Evolutionary conservation across 2,113 vertebrate species (phyloP), one percentile per base, ranked within the genome.

Genomic region (Ailuropoda melanoleuca): DNA sequence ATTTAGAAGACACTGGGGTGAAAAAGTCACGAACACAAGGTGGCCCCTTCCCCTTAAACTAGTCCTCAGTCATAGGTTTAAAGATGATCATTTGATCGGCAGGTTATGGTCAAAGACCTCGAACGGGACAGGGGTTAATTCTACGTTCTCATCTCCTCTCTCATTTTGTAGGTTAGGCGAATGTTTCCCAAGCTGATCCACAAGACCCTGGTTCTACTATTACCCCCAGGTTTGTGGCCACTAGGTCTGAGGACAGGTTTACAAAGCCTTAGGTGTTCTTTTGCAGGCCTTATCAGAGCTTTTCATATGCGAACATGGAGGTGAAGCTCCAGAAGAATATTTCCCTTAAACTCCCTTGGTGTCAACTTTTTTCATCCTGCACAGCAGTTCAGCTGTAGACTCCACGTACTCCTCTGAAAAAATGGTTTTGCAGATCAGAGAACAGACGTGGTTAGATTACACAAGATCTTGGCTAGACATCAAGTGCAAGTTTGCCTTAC

Each of bases 361-460:
- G 3, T 78, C 68, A 46, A 6, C 48, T 56, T 74, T 29, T 53
- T 14, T 26, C 48, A 15, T 1, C 31, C 39, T 9, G n/a, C 48
- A 68, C 39, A 46, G 4, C 4, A 29, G 31, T 66, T 56, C 23
- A 18, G 3, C 37, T 46, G 14, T 56, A 39, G 84, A 31, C 60
- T 11, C 24, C 39, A 19, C 0, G 2, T 6, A 8, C 1, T 46
- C 39, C 31, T 18, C 48, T 17, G 12, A 55, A 31, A 11, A 23
- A 68, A 19, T 34, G 10, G 15, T 55, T 83, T 72, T 74, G 72
- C 39, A 18, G 82, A 43, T 48, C 39, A 53, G 43, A 17, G 58
- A 37, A 50, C 13, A 9, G 37, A 9, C 21, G 5, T 19, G 26
- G 55, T 6, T 55, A 10, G 53, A 37, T 46, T 18, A 58, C 17